Conservation (phyloP, 2,888 invertebrate genomes). For the Sesia bembeciformis region DNA sequence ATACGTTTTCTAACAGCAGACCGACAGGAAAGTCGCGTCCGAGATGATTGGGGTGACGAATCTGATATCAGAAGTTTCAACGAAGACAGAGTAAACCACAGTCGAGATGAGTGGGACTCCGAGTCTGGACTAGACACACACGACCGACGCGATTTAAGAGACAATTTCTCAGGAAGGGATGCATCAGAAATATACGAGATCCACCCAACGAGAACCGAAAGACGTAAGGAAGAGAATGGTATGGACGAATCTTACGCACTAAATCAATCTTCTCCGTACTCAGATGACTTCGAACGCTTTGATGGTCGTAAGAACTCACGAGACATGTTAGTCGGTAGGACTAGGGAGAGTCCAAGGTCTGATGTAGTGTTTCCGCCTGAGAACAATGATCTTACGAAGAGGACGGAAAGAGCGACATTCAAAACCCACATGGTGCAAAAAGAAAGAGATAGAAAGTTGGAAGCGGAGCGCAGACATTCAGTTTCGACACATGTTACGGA, state of each 20-base stretch:
- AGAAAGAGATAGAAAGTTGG: conserved; percentile 74
- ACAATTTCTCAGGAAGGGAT: conserved; percentile 55
- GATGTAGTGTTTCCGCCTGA: conserved; percentile 48
- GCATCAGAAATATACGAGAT: conserved; percentile 66
- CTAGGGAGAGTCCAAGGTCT: conserved; percentile 59
- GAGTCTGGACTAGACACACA: conserved; percentile 52
- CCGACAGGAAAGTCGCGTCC: conserved; percentile 39
- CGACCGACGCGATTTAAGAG: conserved; percentile 41
- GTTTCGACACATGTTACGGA: conserved; percentile 85
- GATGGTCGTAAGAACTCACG: conserved; percentile 67
- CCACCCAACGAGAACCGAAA: conserved; percentile 46
- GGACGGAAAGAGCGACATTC: conserved; percentile 77
- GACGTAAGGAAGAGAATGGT: conserved; percentile 51
- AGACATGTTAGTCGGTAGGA: conserved; percentile 65
- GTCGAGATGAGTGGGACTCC: conserved; percentile 61
- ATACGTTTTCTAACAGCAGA: conserved; percentile 59
- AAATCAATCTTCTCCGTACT: conserved; percentile 51
- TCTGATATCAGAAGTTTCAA: conserved; percentile 47
- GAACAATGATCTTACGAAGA: conserved; percentile 40
- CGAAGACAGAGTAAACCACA: conserved; percentile 39
- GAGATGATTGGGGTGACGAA: conserved; percentile 63
- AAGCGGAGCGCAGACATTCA: conserved; percentile 83
- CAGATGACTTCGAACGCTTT: conserved; percentile 59
- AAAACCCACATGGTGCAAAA: conserved; percentile 83
- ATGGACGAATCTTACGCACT: conserved; percentile 46